Evolutionary conservation across 1,140 invertebrate species (phyloP).

Genomic region (Pinna nobilis): DNA sequence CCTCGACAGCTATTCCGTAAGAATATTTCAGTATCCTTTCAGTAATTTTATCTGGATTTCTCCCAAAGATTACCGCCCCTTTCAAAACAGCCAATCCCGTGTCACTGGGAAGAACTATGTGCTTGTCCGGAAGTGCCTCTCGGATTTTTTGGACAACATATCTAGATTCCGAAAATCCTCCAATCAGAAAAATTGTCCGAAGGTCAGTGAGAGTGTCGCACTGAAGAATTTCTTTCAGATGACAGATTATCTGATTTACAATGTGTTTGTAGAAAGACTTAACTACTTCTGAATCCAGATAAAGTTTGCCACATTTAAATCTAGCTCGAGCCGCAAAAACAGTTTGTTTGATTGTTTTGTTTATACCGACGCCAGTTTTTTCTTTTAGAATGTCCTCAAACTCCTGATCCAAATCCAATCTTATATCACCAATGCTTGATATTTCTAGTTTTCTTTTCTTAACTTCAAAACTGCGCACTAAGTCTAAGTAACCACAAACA

Average conservation of each 20-base stretch:
- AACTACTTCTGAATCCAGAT: constrained; percentile 8
- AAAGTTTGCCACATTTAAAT: constrained; percentile 6
- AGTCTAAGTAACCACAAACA: constrained; percentile 5
- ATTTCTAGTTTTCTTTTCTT: constrained; percentile 18
- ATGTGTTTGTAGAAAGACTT: constrained; percentile 18
- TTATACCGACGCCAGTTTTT: neutral
- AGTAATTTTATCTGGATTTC: constrained; percentile 21
- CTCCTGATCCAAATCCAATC: neutral
- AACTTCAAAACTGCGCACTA: constrained; percentile 29
- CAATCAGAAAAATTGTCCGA: constrained; percentile 28
- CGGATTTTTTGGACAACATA: constrained; percentile 13
- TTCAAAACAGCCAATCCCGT: constrained; percentile 32
- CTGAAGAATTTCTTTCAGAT: constrained; percentile 17
- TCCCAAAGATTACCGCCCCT: constrained; percentile 35
- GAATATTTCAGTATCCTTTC: constrained; percentile 19
- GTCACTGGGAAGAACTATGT: constrained; percentile 23
- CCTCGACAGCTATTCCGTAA: constrained; percentile 9
- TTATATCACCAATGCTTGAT: neutral
- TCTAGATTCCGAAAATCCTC: constrained; percentile 33
- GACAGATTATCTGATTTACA: constrained; percentile 7
- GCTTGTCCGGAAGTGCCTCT: constrained; percentile 15
- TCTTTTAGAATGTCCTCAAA: constrained; percentile 11
- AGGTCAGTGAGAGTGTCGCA: neutral
- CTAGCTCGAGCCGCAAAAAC: neutral
- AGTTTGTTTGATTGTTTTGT: neutral